phyloP scores from a whole-genome alignment of 2,888 invertebrate genomes.

The Eumerus sabulonum region DNA sequence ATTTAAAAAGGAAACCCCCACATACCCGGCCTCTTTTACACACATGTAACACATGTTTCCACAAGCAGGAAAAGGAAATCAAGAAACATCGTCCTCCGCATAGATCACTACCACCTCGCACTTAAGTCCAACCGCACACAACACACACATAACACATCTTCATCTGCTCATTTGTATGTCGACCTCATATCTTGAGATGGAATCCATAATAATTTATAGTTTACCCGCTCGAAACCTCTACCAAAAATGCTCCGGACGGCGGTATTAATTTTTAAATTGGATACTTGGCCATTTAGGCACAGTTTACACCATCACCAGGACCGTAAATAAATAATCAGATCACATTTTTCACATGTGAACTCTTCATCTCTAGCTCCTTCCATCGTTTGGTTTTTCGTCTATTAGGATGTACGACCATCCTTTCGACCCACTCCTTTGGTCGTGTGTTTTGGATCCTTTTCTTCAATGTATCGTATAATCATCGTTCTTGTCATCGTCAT shows the following conservation, averaged over 20 bases:
- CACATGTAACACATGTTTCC: constrained; percentile 24
- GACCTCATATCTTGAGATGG: constrained; percentile 64
- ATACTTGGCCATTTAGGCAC: constrained; percentile 68
- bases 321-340: constrained; percentile 69
- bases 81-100: constrained; percentile 39
- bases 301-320: constrained; percentile 65
- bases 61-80: constrained; percentile 17
- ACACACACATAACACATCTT: constrained; percentile 10
- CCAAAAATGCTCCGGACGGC: constrained; percentile 28
- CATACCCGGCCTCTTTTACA: constrained; percentile 30
- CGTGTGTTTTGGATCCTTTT: background rate
- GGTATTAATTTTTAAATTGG: constrained; percentile 68
- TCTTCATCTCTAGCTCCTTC: constrained; percentile 22
- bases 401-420: background rate
- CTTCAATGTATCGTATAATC: constrained; percentile 34
- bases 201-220: constrained; percentile 69
- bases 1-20: constrained; percentile 46
- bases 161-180: constrained; percentile 63
- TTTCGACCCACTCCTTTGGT: background rate
- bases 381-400: background rate
- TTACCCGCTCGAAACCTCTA: constrained; percentile 24
- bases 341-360: constrained; percentile 68
- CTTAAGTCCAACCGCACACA: constrained; percentile 45
- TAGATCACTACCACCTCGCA: constrained; percentile 37
- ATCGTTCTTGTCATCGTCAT: constrained; percentile 27